Evolutionary conservation across 2,797 vertebrate species (phyloP).

Genomic region (Coregonus suidteri): DNA sequence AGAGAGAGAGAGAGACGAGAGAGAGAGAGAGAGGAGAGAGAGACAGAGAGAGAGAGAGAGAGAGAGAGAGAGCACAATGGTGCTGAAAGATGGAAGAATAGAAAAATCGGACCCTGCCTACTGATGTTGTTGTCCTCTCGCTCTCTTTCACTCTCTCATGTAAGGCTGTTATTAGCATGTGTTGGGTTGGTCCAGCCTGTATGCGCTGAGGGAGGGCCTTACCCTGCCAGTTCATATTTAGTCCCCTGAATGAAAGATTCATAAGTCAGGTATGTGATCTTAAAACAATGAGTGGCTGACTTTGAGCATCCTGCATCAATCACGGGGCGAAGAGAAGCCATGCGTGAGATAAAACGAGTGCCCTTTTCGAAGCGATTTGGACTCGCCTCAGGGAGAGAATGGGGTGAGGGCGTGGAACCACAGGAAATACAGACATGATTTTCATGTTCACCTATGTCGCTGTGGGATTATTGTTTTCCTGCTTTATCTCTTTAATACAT

Average conservation of each 20-base stretch:
- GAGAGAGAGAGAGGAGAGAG: too few relatives aligned
- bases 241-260: constrained; percentile 72
- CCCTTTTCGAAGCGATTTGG: constrained; percentile 58
- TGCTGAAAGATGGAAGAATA: not conserved
- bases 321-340: constrained; percentile 56
- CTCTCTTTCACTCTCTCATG: not conserved
- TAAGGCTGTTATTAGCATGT: constrained; percentile 58
- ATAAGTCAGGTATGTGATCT: constrained; percentile 74
- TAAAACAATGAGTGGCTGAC: constrained; percentile 67
- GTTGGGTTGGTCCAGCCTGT: constrained; percentile 43
- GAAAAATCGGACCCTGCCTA: constrained; percentile 17
- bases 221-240: constrained; percentile 61
- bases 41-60: too few relatives aligned
- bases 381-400: constrained; percentile 38
- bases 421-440: constrained; percentile 41
- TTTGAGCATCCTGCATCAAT: constrained; percentile 63
- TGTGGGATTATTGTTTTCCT: constrained; percentile 47
- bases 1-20: too few relatives aligned
- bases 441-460: constrained; percentile 50
- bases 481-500: constrained; percentile 54
- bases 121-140: constrained; percentile 12
- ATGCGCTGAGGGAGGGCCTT: constrained; percentile 38
- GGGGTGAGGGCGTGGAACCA: constrained; percentile 18
- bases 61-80: not conserved
- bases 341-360: constrained; percentile 55